These are phyloP conservation scores for Agriopis aurantiaria DNA, from an alignment of 2,888 invertebrate species.

Conservation along the genomic window DNA sequence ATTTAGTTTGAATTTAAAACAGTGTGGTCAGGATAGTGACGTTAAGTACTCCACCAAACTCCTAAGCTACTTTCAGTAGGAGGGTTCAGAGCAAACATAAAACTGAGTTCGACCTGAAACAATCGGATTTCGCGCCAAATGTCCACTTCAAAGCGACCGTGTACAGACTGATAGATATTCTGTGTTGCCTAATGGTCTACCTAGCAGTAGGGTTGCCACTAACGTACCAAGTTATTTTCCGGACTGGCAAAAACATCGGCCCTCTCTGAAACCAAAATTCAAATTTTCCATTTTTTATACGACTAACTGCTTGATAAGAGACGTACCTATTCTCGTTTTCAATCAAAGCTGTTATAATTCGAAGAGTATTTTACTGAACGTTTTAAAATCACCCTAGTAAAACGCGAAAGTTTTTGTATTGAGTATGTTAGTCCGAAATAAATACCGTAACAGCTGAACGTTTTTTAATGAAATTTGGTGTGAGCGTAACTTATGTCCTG, in stretches of 20 bases:
- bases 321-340: too few species aligned
- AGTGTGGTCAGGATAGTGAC: constrained; percentile 6
- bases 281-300: too few species aligned
- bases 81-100: constrained; percentile 21
- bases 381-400: too few species aligned
- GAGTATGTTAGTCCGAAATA: too few species aligned
- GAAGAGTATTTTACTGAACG: too few species aligned
- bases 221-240: background rate
- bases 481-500: too few species aligned
- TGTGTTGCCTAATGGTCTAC: constrained; percentile 13
- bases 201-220: constrained; percentile 7
- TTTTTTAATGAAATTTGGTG: too few species aligned
- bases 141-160: constrained; percentile 38
- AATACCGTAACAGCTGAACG: too few species aligned
- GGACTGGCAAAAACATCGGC: background rate
- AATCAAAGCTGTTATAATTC: too few species aligned
- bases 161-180: constrained; percentile 24
- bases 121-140: constrained; percentile 42
- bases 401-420: too few species aligned
- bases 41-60: constrained; percentile 17
- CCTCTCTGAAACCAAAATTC: too few species aligned
- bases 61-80: constrained; percentile 13
- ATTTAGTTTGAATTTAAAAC: constrained; percentile 6
- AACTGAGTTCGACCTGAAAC: constrained; percentile 28
- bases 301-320: too few species aligned